Conservation (phyloP, 2,888 invertebrate species). For the Drosophila borborema region DNA sequence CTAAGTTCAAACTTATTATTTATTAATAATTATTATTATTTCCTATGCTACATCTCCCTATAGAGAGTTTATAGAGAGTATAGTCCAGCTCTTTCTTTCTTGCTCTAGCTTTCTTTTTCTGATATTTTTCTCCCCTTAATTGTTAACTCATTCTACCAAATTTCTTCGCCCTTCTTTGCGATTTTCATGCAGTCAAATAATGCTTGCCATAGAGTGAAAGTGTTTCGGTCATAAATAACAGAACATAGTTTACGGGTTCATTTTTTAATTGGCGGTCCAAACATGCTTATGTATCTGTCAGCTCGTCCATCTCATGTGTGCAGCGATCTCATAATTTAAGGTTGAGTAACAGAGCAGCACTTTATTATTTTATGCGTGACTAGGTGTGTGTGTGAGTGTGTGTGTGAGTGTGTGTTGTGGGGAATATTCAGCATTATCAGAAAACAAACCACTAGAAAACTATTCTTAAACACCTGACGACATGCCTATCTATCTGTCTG, state of each 20-base stretch:
- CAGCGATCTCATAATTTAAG: constrained; percentile 29
- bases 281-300: constrained; percentile 41
- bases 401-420: constrained; percentile 30
- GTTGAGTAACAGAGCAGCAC: constrained; percentile 52
- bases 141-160: not conserved
- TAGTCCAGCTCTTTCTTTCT: not conserved
- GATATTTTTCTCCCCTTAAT: not conserved
- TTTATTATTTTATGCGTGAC: constrained; percentile 40
- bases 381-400: not conserved
- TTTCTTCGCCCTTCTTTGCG: not conserved
- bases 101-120: not conserved
- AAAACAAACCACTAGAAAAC: constrained; percentile 64
- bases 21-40: too few species aligned
- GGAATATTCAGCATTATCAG: constrained; percentile 52
- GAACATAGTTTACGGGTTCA: constrained; percentile 17
- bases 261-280: constrained; percentile 23
- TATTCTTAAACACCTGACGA: constrained; percentile 76
- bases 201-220: constrained; percentile 1
- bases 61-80: too few species aligned
- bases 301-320: constrained; percentile 33
- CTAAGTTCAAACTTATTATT: not conserved
- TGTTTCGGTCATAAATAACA: constrained; percentile 8
- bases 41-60: too few species aligned
- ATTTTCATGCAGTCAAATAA: not conserved
- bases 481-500: constrained; percentile 41